Evolutionary conservation across 2,113 vertebrate genomes (phyloP).

Genomic region (Machaerirhynchus nigripectus): DNA sequence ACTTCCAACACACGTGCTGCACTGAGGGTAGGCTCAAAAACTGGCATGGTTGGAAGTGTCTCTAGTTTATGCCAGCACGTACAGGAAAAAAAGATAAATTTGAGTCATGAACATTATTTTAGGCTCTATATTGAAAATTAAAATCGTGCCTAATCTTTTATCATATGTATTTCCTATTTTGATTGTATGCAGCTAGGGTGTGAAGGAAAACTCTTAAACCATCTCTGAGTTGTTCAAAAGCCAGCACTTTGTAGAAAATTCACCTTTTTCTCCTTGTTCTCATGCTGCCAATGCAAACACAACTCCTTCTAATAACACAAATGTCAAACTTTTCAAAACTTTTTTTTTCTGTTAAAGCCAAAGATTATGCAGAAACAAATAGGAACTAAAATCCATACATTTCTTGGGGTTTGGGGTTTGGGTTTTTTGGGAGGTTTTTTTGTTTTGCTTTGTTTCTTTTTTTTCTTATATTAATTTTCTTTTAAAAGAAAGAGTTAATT

Average conservation of each 20-base stretch:
- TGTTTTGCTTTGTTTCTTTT: neutral
- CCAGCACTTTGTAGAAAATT: neutral
- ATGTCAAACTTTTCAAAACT: neutral
- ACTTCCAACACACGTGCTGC: neutral
- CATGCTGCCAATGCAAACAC: neutral
- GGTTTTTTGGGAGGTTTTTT: no score
- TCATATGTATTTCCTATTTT: neutral
- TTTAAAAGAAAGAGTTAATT: neutral
- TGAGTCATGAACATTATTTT: neutral
- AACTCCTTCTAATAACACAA: neutral
- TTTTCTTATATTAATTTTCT: neutral
- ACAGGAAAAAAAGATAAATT: neutral
- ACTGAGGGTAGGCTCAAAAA: neutral
- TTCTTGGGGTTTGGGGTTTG: neutral
- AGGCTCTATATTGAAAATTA: neutral
- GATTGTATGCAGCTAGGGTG: neutral
- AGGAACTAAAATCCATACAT: neutral
- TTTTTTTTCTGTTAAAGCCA: neutral
- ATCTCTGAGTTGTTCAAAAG: neutral
- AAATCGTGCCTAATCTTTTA: neutral
- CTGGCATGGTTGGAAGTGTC: neutral
- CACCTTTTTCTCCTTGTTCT: neutral
- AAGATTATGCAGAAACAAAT: neutral
- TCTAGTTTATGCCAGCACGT: neutral
- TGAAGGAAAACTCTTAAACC: neutral